These are phyloP conservation scores for Phortica magna DNA, from an alignment of 2,888 invertebrate genomes.

Conservation along the genomic window DNA sequence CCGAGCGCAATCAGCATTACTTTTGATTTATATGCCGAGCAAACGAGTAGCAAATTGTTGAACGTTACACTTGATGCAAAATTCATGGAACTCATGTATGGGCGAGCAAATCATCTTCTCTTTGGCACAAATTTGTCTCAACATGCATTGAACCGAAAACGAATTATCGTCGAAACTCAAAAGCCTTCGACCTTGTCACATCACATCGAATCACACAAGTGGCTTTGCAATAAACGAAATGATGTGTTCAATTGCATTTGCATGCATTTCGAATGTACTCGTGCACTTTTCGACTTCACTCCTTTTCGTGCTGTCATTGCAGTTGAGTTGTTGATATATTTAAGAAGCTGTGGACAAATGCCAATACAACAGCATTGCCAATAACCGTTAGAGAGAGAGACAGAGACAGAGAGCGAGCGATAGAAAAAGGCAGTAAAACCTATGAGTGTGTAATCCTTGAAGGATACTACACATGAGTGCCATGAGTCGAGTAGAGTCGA, in stretches of 20 bases:
- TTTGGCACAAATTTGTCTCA: no score
- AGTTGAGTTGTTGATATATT: conserved; percentile 1
- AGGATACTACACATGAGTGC: conserved; percentile 14
- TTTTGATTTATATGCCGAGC: no score
- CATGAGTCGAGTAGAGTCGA: background rate
- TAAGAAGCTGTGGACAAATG: background rate
- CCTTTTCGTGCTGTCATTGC: background rate
- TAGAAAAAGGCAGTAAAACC: no score
- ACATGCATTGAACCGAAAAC: no score
- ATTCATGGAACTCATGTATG: no score
- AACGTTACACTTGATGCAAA: no score
- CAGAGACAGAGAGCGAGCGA: background rate
- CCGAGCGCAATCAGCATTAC: no score
- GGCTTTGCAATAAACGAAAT: background rate
- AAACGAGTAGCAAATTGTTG: no score
- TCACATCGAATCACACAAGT: background rate
- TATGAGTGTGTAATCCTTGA: background rate
- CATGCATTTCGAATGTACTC: background rate
- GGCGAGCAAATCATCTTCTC: no score
- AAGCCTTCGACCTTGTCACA: background rate
- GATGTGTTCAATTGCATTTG: background rate
- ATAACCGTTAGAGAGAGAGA: background rate
- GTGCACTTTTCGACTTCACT: background rate
- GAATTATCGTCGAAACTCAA: background rate
- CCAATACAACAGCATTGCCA: background rate